phyloP scores from a whole-genome alignment of 2,888 invertebrate species.

The Meloe dianella region DNA sequence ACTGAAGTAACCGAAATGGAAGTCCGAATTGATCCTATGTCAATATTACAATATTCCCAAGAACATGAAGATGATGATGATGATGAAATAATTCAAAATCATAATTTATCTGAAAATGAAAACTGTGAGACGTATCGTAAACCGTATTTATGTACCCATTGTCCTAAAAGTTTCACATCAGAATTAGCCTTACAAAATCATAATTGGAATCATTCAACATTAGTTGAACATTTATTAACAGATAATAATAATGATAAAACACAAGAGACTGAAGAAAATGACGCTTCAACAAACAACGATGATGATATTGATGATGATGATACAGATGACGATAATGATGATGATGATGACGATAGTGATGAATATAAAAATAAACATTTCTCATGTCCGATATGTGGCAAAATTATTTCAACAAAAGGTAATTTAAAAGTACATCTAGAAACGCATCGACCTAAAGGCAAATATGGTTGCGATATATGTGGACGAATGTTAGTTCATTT shows the following conservation, averaged over 20 bases:
- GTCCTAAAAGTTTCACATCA: no score
- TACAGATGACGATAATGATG: conserved; percentile 34
- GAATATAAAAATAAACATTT: conserved; percentile 44
- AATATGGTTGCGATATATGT: conserved; percentile 70
- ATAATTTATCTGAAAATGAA: conserved; percentile 37
- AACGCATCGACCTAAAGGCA: conserved; percentile 67
- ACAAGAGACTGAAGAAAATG: conserved; percentile 32
- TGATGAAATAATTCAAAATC: conserved; percentile 38
- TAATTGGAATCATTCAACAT: conserved; percentile 36
- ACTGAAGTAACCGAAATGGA: conserved; percentile 66
- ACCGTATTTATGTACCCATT: no score
- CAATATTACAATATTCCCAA: conserved; percentile 67
- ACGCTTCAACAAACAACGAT: conserved; percentile 30
- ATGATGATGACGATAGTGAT: conserved; percentile 34
- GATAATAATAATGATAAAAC: conserved; percentile 30
- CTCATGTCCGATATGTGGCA: conserved; percentile 67
- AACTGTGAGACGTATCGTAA: conserved; percentile 39
- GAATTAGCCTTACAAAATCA: conserved; percentile 42
- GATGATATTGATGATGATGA: conserved; percentile 21
- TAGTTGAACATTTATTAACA: conserved; percentile 36
- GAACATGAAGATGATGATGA: conserved; percentile 59
- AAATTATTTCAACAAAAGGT: conserved; percentile 67
- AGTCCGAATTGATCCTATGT: conserved; percentile 73
- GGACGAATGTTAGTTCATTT: conserved; percentile 67
- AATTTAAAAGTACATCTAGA: conserved; percentile 71